A percentile compares a stretch with the other conserved stretches of the same genome.
These are phyloP conservation scores for Macaca nemestrina DNA, from an alignment of 2,113 vertebrate genomes.

Conservation along the genomic window DNA sequence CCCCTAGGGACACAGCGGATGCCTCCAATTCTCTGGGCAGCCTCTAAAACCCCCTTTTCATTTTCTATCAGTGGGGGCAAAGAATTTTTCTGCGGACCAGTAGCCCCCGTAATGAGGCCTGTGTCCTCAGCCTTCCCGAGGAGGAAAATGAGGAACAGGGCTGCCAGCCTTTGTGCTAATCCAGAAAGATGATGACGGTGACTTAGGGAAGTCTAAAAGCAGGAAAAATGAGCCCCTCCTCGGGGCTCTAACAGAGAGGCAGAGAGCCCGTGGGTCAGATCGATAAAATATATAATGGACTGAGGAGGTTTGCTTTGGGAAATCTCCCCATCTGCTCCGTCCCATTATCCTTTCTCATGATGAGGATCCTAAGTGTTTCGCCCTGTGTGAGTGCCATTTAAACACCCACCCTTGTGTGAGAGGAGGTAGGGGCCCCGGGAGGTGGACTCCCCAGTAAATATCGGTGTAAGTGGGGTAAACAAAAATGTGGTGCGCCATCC, in stretches of 20 bases:
- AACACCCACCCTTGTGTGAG: background rate
- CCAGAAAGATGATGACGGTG: background rate
- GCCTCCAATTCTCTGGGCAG: background rate
- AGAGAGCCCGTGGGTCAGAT: background rate
- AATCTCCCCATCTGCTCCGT: background rate
- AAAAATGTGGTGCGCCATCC: background rate
- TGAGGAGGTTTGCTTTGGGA: background rate
- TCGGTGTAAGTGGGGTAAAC: background rate
- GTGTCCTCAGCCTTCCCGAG: background rate
- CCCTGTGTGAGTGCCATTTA: background rate
- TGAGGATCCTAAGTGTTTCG: background rate
- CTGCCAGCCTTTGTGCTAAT: background rate
- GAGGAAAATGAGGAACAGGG: background rate
- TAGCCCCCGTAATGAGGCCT: background rate
- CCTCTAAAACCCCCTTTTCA: background rate
- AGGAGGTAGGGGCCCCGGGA: background rate
- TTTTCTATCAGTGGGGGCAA: background rate
- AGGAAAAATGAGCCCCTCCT: background rate
- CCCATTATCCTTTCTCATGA: background rate
- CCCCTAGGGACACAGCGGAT: background rate
- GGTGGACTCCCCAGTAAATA: constrained; percentile 38
- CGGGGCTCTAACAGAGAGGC: background rate
- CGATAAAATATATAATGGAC: background rate
- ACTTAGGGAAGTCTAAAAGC: background rate
- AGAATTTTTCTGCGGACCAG: background rate